Base-by-base conservation (phyloP, 2,797 vertebrate species). In the Synaphobranchus kaupii region DNA sequence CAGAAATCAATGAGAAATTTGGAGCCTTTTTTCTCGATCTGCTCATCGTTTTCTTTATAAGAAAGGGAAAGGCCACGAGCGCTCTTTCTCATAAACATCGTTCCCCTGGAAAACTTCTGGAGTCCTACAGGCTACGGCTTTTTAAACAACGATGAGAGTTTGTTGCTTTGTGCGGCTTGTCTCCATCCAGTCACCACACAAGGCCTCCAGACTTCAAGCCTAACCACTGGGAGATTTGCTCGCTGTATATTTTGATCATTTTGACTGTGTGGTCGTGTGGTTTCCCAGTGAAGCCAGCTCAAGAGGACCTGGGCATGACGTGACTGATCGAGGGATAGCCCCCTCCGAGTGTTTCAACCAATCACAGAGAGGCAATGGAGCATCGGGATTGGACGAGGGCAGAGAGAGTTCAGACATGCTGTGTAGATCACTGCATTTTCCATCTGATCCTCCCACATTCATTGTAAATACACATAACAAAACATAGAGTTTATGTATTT, bases 391-490 rank as follows among this genome's bases (percentile, higher is more conserved):
- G 78, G 47, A 81, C 44, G 6, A 31, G 4, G 81, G 12, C 39
- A 2, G 10, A 17, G 50, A 56, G 28, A 83, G n/a, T 3, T 54
- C 48, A 54, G 3, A 56, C 22, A 81, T 50, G 78, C 22, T 25
- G 44, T 81, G 78, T 34, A 83, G 81, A 83, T 83, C 81, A 56
- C 31, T 20, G 81, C 81, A 56, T 83, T 83, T 83, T 13, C 50
- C n/a, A 9, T 56, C 31, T 34, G 10, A 3, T n/a, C 17, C 52
- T 83, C 28, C 81, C 81, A 48, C 47, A 50, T 48, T 7, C 28
- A 58, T 50, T 86, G 76, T 86, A 86, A 86, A 86, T 82, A 86
- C 39, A 86, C 56, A 48, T 58, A 86, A 66, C 76, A 81, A 48
- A 31, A 80, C 22, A 56, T 56, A 80, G 76, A 82, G n/a, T 10